Percentiles rank a stretch among this genome's conserved stretches.
phyloP scores from a whole-genome alignment of 2,888 invertebrate genomes.

The Oscheius sp. region DNA sequence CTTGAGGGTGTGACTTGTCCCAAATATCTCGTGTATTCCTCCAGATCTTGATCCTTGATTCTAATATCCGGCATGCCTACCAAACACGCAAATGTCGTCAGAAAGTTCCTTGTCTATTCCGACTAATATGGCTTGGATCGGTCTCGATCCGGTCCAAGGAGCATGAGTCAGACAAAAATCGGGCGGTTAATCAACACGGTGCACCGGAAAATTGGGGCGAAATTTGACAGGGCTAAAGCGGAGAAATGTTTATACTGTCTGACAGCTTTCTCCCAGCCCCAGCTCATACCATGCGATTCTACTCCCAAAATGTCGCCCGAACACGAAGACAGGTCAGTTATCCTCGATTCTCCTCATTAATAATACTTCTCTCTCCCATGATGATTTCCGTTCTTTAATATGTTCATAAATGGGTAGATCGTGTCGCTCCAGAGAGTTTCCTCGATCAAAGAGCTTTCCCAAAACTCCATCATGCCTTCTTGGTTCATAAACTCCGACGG shows the following conservation, averaged over 20 bases:
- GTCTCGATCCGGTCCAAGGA: not conserved
- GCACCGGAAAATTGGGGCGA: not conserved
- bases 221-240: slow-evolving; percentile 18
- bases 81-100: no score
- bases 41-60: not conserved
- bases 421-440: no score
- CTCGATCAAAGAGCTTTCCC: no score
- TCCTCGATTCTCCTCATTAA: not conserved
- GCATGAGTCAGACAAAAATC: not conserved
- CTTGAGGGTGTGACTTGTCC: no score
- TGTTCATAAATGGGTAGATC: no score
- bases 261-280: slow-evolving; percentile 20
- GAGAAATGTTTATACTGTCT: slow-evolving; percentile 13
- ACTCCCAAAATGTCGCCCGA: slow-evolving; percentile 26
- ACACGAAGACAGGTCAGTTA: slow-evolving; percentile 20
- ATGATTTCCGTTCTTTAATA: no score
- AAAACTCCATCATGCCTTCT: no score
- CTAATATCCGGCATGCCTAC: not conserved
- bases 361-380: not conserved
- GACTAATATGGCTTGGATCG: not conserved
- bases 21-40: not conserved
- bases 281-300: slow-evolving; percentile 26
- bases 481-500: no score
- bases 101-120: not conserved
- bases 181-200: not conserved